Conservation (phyloP, 2,797 vertebrate species). For the Hydrophis major region DNA sequence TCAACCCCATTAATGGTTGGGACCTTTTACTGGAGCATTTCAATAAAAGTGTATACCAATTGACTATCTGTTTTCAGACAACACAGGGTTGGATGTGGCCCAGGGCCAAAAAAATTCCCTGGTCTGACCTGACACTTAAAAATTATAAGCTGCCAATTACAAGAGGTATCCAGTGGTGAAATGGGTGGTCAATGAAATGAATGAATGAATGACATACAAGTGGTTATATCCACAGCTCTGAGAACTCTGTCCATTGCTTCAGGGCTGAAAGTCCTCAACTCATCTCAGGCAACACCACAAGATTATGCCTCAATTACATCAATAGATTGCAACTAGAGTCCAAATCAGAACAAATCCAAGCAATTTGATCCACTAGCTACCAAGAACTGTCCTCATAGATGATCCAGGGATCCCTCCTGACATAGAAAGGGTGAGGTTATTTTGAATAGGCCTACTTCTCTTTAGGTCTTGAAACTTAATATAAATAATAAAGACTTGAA, state of each 20-base stretch:
- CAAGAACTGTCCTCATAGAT: neutral
- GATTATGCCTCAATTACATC: neutral
- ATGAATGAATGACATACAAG: too few species aligned
- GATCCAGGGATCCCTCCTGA: neutral
- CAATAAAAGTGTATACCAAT: too few species aligned
- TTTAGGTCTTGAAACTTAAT: neutral
- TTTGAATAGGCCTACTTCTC: neutral
- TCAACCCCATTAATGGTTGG: too few species aligned
- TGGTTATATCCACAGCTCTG: neutral
- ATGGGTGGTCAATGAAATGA: too few species aligned
- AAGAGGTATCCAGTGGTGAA: too few species aligned
- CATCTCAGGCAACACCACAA: neutral
- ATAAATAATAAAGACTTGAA: neutral
- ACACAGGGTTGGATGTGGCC: too few species aligned
- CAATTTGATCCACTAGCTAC: neutral
- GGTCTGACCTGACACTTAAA: too few species aligned
- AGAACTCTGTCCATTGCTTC: neutral
- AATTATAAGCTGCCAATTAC: too few species aligned
- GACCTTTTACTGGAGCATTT: too few species aligned
- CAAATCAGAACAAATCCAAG: neutral
- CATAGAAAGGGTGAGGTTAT: neutral
- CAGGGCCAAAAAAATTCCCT: too few species aligned
- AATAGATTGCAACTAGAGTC: neutral
- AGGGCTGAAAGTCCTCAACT: neutral
- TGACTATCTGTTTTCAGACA: too few species aligned